phyloP scores from a whole-genome alignment of 1,140 invertebrate species.

The Ctenoplectra terminalis region DNA sequence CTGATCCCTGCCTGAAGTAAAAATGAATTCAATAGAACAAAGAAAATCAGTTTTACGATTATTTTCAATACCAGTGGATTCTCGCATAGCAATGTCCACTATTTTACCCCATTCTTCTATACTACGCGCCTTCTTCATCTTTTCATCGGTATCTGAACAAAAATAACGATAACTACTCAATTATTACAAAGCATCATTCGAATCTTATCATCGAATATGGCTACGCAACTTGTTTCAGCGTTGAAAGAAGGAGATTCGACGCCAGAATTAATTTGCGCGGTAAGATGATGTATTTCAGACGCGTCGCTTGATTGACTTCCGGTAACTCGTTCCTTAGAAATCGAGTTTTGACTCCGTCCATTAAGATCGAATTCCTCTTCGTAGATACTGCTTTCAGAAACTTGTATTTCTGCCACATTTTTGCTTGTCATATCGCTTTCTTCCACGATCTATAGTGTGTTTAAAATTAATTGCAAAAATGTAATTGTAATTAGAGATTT shows the following conservation, averaged over 20 bases:
- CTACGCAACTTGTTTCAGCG: constrained; percentile 2
- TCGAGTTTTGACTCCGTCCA: not conserved
- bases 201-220: not conserved
- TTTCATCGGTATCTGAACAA: not conserved
- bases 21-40: not conserved
- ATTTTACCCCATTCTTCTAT: constrained; percentile 52
- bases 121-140: constrained; percentile 25
- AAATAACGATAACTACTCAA: not conserved
- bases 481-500: not conserved
- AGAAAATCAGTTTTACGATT: not conserved
- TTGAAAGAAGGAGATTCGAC: not conserved
- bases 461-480: not conserved
- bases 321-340: not conserved
- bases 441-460: constrained; percentile 5
- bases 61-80: not conserved
- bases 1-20: not conserved
- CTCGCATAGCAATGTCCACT: not conserved
- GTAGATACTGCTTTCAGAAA: constrained; percentile 16
- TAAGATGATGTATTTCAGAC: no score
- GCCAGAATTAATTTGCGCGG: not conserved
- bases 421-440: not conserved
- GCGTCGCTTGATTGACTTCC: not conserved
- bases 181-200: not conserved
- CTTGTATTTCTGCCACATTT: constrained; percentile 28
- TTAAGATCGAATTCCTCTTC: constrained; percentile 15